These are phyloP conservation scores for Cephalophus harveyi DNA, from an alignment of 2,113 vertebrate genomes.

Conservation along the genomic window DNA sequence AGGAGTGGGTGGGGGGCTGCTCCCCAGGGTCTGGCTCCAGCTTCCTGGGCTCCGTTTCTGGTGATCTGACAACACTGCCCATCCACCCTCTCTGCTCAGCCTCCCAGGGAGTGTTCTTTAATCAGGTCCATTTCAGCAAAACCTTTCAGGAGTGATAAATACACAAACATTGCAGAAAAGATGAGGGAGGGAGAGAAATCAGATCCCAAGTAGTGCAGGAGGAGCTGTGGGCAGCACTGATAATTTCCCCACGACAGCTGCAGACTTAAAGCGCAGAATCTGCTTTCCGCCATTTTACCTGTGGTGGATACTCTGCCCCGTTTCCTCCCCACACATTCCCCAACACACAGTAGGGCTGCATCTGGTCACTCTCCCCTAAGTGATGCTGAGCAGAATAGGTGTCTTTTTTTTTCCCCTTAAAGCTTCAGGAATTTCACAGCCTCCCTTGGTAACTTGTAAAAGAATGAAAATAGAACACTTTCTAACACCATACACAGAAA, in stretches of 20 bases:
- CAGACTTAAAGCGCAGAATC: rapidly evolving
- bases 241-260: rapidly evolving
- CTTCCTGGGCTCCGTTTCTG: rapidly evolving
- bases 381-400: rapidly evolving
- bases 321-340: not conserved
- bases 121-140: rapidly evolving
- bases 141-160: not conserved
- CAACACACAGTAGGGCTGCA: not conserved
- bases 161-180: not conserved
- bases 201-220: rapidly evolving
- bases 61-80: rapidly evolving
- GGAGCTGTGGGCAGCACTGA: rapidly evolving
- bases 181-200: rapidly evolving
- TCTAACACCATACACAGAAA: too few species aligned
- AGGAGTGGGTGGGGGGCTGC: rapidly evolving
- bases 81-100: rapidly evolving
- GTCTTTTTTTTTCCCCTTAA: too few species aligned
- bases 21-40: rapidly evolving
- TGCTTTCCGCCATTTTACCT: rapidly evolving
- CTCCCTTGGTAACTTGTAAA: not conserved
- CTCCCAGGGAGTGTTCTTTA: not conserved
- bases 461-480: too few species aligned
- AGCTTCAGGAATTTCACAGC: not conserved
- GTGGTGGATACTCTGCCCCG: not conserved
- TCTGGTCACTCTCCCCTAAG: rapidly evolving